Evolutionary conservation across 2,113 vertebrate genomes (phyloP).

Genomic region (Myotis yumanensis): DNA sequence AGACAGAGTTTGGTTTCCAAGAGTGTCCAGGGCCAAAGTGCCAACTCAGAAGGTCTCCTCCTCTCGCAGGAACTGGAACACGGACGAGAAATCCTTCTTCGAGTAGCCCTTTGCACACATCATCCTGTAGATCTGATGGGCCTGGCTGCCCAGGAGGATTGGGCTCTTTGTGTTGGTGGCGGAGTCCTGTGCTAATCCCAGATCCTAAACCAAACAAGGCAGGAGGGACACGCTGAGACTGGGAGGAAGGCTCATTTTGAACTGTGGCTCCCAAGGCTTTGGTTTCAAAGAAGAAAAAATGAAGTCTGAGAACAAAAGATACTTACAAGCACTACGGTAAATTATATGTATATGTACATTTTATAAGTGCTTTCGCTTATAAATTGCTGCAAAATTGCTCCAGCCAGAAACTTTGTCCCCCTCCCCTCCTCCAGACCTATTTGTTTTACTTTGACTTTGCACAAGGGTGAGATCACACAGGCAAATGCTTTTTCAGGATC

Average conservation of each 20-base stretch:
- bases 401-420: not conserved
- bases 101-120: slow-evolving; percentile 98
- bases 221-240: slow-evolving; percentile 42
- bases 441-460: slow-evolving; percentile 1
- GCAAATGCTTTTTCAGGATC: slow-evolving; percentile 14
- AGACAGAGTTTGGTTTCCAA: slow-evolving; percentile 69
- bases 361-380: not conserved
- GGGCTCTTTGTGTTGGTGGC: slow-evolving; percentile 96
- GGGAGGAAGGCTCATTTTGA: not conserved
- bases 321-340: not conserved
- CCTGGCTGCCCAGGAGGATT: slow-evolving; percentile 92
- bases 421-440: not conserved
- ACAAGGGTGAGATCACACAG: not conserved
- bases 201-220: slow-evolving; percentile 87
- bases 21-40: slow-evolving; percentile 61
- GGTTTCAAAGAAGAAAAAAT: slow-evolving; percentile 39
- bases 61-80: slow-evolving; percentile 98
- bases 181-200: slow-evolving; percentile 95
- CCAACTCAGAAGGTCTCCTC: slow-evolving; percentile 90
- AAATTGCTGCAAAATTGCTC: not conserved
- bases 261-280: not conserved
- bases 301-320: not conserved
- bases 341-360: not conserved
- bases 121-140: slow-evolving; percentile 97
- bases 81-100: slow-evolving; percentile 97